A percentile compares a stretch with the other conserved stretches of the same genome.
Evolutionary conservation across 2,888 invertebrate genomes (phyloP).

Genomic region (Cheilosia variabilis): DNA sequence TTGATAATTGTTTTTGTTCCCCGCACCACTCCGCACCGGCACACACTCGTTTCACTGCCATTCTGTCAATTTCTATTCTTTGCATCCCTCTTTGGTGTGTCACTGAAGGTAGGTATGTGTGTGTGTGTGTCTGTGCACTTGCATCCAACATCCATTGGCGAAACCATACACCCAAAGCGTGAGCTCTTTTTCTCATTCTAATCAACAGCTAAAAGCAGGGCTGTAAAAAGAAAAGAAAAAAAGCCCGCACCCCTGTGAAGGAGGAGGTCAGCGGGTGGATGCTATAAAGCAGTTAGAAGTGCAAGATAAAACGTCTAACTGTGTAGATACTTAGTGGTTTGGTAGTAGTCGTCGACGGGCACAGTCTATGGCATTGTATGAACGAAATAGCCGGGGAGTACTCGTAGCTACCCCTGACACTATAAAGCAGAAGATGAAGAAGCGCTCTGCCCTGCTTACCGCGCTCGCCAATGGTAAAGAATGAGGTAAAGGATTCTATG

Average conservation of each 20-base stretch:
- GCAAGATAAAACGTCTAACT: slow-evolving; percentile 6
- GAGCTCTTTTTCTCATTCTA: slow-evolving; percentile 32
- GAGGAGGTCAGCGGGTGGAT: slow-evolving; percentile 30
- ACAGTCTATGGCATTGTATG: slow-evolving; percentile 13
- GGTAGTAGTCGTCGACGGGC: slow-evolving; percentile 1
- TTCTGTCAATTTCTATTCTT: slow-evolving; percentile 18
- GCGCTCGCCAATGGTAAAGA: slow-evolving; percentile 4
- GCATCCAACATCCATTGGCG: slow-evolving; percentile 22
- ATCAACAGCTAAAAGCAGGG: slow-evolving; percentile 39
- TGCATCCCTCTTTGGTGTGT: neutral
- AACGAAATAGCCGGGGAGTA: slow-evolving; percentile 30
- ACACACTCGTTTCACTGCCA: neutral
- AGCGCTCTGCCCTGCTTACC: slow-evolving; percentile 6
- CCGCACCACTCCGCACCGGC: no score
- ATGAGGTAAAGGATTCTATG: slow-evolving; percentile 41
- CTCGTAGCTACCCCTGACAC: slow-evolving; percentile 12
- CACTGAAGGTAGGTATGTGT: no score
- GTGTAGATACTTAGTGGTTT: slow-evolving; percentile 18
- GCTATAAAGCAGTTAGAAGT: slow-evolving; percentile 1
- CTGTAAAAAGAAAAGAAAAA: slow-evolving; percentile 10
- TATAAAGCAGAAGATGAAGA: slow-evolving; percentile 27
- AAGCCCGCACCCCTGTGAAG: neutral
- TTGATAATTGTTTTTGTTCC: slow-evolving; percentile 31
- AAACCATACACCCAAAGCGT: neutral
- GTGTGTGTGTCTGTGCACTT: neutral